Conservation (phyloP, 2,113 vertebrate species). For the Labeo rohita region DNA sequence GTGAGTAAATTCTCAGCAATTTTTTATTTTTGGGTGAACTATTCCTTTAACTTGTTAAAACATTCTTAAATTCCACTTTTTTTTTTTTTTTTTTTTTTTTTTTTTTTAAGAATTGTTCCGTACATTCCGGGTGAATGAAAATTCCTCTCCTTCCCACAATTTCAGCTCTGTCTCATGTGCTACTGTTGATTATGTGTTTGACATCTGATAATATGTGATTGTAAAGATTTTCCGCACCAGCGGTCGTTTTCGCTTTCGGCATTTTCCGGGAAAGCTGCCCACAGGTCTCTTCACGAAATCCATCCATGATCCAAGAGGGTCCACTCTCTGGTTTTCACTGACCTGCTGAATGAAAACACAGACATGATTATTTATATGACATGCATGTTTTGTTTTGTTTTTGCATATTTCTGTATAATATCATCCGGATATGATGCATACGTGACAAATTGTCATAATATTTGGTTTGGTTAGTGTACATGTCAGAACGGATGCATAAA, state of each 20-base stretch:
- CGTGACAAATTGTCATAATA: not conserved
- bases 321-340: constrained; percentile 80
- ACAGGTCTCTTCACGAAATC: constrained; percentile 90
- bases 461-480: not conserved
- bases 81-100: not conserved
- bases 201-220: constrained; percentile 23
- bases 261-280: constrained; percentile 79
- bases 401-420: constrained; percentile 1
- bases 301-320: constrained; percentile 90
- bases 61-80: not conserved
- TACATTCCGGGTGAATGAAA: constrained; percentile 9
- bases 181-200: not conserved
- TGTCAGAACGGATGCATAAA: not conserved
- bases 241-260: constrained; percentile 84
- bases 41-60: not conserved
- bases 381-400: not conserved
- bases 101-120: not conserved
- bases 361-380: not conserved
- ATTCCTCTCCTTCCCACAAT: constrained; percentile 15
- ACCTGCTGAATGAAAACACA: constrained; percentile 66
- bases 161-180: not conserved
- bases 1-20: too few species aligned
- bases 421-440: not conserved
- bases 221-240: constrained; percentile 72
- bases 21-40: not conserved